Conservation (phyloP, 1,140 invertebrate genomes). For the Halesus radiatus region DNA sequence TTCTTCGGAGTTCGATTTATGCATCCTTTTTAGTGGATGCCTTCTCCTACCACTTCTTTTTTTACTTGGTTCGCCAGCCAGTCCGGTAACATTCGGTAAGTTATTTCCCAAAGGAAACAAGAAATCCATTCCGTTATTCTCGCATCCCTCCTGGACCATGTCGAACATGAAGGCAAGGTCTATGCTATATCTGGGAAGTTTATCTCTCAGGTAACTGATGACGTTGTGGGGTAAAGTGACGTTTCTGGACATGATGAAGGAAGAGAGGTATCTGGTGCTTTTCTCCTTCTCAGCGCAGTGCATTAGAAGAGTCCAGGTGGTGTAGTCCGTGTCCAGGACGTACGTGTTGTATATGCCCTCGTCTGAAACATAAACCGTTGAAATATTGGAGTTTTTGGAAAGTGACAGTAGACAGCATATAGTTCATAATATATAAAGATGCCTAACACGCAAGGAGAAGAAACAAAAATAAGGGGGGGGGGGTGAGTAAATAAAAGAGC, state of each 20-base stretch:
- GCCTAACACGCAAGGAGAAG: no score
- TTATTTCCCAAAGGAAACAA: background rate
- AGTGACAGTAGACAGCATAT: no score
- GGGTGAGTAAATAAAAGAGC: no score
- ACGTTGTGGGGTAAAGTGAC: constrained; percentile 73
- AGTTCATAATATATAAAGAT: no score
- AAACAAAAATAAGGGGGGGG: no score
- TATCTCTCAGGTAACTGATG: constrained; percentile 72
- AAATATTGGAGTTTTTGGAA: no score
- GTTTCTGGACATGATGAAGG: constrained; percentile 84
- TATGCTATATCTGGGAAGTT: constrained; percentile 77
- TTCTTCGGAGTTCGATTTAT: background rate
- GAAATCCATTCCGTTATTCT: constrained; percentile 45
- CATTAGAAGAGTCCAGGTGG: constrained; percentile 83
- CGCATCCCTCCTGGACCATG: constrained; percentile 81
- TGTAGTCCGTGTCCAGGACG: constrained; percentile 86
- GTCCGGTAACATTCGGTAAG: constrained; percentile 17
- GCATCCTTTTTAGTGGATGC: constrained; percentile 1
- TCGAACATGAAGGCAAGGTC: constrained; percentile 86
- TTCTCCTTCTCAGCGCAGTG: constrained; percentile 89
- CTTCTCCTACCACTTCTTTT: constrained; percentile 22
- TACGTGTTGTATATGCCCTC: constrained; percentile 92
- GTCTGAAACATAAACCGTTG: constrained; percentile 74
- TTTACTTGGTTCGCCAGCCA: background rate
- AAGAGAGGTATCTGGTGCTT: constrained; percentile 83